phyloP scores from a whole-genome alignment of 2,113 vertebrate genomes.

The Oncorhynchus clarkii region DNA sequence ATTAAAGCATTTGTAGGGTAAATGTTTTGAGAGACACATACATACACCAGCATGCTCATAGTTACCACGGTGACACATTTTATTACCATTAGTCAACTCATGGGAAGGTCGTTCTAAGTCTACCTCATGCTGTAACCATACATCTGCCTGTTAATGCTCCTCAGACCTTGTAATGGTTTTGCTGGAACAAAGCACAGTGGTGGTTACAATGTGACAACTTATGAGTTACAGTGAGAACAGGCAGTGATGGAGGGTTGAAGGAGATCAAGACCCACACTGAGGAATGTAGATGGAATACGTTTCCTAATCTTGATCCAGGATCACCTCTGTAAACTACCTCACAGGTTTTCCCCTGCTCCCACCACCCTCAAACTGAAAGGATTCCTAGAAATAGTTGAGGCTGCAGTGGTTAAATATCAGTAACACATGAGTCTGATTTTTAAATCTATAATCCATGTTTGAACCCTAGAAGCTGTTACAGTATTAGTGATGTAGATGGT shows the following conservation, averaged over 20 bases:
- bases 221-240: conserved; percentile 2
- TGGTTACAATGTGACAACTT: conserved; percentile 20
- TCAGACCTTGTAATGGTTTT: neutral
- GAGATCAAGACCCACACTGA: conserved; percentile 40
- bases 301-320: conserved; percentile 54
- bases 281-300: conserved; percentile 48
- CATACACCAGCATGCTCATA: too few relatives aligned
- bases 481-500: too few relatives aligned
- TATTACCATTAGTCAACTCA: too few relatives aligned
- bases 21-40: too few relatives aligned
- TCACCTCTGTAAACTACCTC: conserved; percentile 1
- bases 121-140: neutral
- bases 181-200: conserved; percentile 10
- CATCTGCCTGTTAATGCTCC: neutral
- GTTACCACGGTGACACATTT: too few relatives aligned
- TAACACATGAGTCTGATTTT: neutral
- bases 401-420: neutral
- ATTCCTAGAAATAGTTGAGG: neutral
- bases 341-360: conserved; percentile 26
- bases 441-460: neutral
- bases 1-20: too few relatives aligned
- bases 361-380: conserved; percentile 2
- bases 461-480: neutral
- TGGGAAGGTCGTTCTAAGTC: neutral
- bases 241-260: conserved; percentile 21